Conservation (phyloP, 2,797 vertebrate species). For the Adrianichthys oophorus region DNA sequence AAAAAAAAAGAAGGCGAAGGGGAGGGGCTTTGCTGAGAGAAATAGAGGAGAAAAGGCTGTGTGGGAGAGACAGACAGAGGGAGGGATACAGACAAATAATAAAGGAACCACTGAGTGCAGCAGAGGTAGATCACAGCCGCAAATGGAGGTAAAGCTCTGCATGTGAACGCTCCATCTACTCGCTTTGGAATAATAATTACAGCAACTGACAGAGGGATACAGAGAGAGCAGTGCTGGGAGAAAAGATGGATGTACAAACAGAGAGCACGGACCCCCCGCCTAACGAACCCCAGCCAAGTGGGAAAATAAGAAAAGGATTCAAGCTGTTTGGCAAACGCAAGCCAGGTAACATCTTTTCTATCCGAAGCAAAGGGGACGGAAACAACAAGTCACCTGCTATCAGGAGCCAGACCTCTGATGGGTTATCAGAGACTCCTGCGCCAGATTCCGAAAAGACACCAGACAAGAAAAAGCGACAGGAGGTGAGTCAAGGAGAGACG, state of each 20-base stretch:
- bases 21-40: constrained; percentile 72
- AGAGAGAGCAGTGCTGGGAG: constrained; percentile 36
- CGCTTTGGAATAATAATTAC: constrained; percentile 35
- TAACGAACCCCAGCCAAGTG: constrained; percentile 88
- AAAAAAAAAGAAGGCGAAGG: constrained; percentile 68
- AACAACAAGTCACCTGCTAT: constrained; percentile 84
- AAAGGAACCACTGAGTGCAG: constrained; percentile 52
- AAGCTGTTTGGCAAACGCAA: constrained; percentile 95
- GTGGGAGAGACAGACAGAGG: constrained; percentile 66
- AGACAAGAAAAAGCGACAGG: constrained; percentile 66
- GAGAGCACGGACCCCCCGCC: constrained; percentile 85
- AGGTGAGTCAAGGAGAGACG: constrained; percentile 57
- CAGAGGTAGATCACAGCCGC: constrained; percentile 37
- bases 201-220: constrained; percentile 39
- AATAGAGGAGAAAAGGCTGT: constrained; percentile 77
- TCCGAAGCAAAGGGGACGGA: constrained; percentile 87
- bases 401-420: constrained; percentile 87
- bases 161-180: constrained; percentile 41
- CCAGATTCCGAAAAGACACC: constrained; percentile 62
- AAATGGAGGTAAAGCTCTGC: constrained; percentile 33
- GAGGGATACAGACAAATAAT: constrained; percentile 64
- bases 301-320: constrained; percentile 95
- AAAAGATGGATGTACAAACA: constrained; percentile 91
- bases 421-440: constrained; percentile 81
- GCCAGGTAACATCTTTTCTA: constrained; percentile 91